phyloP scores from a whole-genome alignment of 2,888 invertebrate genomes.

The Drosophila longiperda region DNA sequence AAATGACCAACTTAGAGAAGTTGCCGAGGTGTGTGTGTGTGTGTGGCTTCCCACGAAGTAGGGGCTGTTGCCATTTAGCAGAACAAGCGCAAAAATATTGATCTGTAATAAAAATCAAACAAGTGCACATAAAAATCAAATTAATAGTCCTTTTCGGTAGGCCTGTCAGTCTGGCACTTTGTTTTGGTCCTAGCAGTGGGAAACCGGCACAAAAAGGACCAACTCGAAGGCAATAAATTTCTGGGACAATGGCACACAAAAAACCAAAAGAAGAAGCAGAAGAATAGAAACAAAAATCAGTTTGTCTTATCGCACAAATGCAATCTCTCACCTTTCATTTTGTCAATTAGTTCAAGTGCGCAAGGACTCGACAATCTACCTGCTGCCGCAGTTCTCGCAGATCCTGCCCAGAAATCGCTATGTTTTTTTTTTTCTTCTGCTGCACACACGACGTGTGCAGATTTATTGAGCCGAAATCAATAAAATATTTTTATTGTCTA shows the following conservation, averaged over 20 bases:
- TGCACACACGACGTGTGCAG: conserved; percentile 14
- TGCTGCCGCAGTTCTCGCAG: conserved; percentile 28
- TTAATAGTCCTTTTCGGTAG: conserved; percentile 74
- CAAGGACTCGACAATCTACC: conserved; percentile 33
- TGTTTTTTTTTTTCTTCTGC: conserved; percentile 1
- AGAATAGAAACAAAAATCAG: conserved; percentile 48
- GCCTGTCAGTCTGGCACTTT: conserved; percentile 69
- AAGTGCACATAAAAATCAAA: conserved; percentile 79
- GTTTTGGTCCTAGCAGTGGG: conserved; percentile 78
- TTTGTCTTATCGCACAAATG: conserved; percentile 69
- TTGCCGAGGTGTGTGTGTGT: conserved; percentile 55
- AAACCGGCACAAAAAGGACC: conserved; percentile 62
- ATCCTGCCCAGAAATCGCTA: conserved; percentile 18
- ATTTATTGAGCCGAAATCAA: conserved; percentile 62
- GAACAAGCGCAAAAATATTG: conserved; percentile 74
- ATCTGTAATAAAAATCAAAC: conserved; percentile 67
- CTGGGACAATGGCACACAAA: conserved; percentile 43
- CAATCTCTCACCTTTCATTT: conserved; percentile 78
- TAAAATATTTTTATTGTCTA: conserved; percentile 65
- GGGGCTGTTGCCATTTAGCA: conserved; percentile 49
- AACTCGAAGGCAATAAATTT: conserved; percentile 64
- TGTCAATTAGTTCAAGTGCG: conserved; percentile 80
- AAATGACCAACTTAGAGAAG: conserved; percentile 7
- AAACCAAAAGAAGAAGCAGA: conserved; percentile 16
- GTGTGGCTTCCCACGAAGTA: conserved; percentile 61